Evolutionary conservation across 1,140 invertebrate species (phyloP).

Genomic region (Sycobia sp.): DNA sequence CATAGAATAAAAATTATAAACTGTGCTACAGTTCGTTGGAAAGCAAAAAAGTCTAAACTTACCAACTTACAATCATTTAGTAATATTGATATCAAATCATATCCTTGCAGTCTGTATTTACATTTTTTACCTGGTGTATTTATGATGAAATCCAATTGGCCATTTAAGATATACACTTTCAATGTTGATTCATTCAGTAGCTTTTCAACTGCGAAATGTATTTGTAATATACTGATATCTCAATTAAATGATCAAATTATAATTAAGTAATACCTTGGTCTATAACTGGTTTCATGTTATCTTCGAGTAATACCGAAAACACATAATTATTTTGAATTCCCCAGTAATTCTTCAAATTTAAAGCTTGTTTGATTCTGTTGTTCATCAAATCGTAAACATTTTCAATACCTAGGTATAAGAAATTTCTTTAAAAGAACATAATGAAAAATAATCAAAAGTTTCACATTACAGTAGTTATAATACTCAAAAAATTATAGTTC

Average conservation of each 20-base stretch:
- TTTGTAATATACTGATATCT: neutral
- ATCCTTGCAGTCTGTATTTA: too few species aligned
- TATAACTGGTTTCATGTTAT: conserved; percentile 87
- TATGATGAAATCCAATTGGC: conserved; percentile 74
- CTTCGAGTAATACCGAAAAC: conserved; percentile 67
- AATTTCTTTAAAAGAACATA: neutral
- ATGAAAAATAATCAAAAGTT: too few species aligned
- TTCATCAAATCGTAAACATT: conserved; percentile 72
- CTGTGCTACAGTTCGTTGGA: too few species aligned
- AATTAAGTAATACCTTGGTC: conserved; percentile 62
- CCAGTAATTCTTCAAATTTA: conserved; percentile 68
- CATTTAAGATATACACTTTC: conserved; percentile 72
- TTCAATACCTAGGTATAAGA: conserved; percentile 38
- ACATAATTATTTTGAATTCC: conserved; percentile 67
- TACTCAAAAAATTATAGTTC: too few species aligned
- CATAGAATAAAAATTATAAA: too few species aligned
- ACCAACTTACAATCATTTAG: too few species aligned
- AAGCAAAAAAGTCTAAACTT: too few species aligned
- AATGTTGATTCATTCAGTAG: conserved; percentile 72
- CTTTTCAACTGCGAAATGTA: conserved; percentile 67
- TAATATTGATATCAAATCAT: too few species aligned
- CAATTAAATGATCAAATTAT: neutral
- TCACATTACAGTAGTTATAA: too few species aligned
- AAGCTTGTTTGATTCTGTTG: conserved; percentile 67
- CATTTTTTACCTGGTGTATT: conserved; percentile 69